Base-by-base conservation (phyloP, 1,140 invertebrate species). In the Pachypeltis micranthus region DNA sequence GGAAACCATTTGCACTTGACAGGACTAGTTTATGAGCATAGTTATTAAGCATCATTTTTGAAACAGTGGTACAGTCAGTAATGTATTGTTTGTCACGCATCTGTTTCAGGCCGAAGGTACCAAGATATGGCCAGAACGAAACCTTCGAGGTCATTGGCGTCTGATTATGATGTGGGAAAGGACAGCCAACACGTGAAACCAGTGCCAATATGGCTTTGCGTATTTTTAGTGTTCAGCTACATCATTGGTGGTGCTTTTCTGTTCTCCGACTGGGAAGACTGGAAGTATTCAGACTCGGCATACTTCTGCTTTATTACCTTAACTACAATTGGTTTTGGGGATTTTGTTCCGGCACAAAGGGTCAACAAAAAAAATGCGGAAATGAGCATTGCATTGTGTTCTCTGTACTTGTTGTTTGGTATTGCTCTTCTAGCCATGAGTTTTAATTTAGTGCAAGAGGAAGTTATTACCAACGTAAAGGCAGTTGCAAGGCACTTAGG, bases 381-480 rank as follows among this genome's bases (percentile, higher is more conserved):
- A 67, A 80, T 87, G 65, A 87, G 88, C 39, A 92, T 97, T 65
- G 91, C 93, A 0, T 82, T 97, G 21, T 94, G 91, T 70, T 92
- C 91, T 0, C 73, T 96, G 51, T 97, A 97, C 78, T 77, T 97
- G 62, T 79, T 99, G 14, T 95, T 96, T 73, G 96, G 96, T 4
- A 98, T 99, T 73, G 93, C 96, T 0, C 78, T 99, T 27, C 75
- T 99, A 59, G 95, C 95, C 23, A 99, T 99, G 96, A 95, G 92
- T 71, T 98, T 99, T 76, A 97, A 98, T 78, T 79, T 99, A 66
- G 93, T 97, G 23, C 91, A 93, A 74, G 90, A 93, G 72, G 88
- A 93, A 73, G 90, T 93, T 2, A 90, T 92, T 66, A 88, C 84
- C 56, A 88, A 89, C 69, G 89, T 93, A 0, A 91, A 91, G 70